These are phyloP conservation scores for Lepidocyrtinus sp. DNA, from an alignment of 2,888 invertebrate genomes.

Conservation along the genomic window DNA sequence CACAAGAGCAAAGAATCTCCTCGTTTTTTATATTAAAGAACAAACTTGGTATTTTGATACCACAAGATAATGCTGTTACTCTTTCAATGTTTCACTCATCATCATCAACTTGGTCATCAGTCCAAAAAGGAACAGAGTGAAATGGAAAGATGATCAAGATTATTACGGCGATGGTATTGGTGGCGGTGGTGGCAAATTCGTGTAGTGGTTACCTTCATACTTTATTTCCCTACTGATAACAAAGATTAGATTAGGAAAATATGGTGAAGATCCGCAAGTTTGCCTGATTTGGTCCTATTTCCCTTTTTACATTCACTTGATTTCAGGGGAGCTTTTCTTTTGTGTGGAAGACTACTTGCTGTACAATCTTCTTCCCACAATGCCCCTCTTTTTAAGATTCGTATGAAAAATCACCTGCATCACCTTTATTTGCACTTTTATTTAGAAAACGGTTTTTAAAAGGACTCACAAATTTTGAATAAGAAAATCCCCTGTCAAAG, in stretches of 20 bases:
- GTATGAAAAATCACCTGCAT: not conserved
- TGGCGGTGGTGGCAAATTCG: not conserved
- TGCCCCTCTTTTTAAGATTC: not conserved
- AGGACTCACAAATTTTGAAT: too few relatives aligned
- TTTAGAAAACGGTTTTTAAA: too few relatives aligned
- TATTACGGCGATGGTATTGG: not conserved
- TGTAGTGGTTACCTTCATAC: not conserved
- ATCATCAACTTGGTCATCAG: not conserved
- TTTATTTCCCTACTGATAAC: not conserved
- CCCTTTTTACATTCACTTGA: slow-evolving; percentile 12
- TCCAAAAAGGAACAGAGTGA: slow-evolving; percentile 1
- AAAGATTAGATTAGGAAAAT: not conserved
- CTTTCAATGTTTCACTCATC: slow-evolving; percentile 9
- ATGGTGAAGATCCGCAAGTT: slow-evolving; percentile 6
- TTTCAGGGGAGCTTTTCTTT: not conserved
- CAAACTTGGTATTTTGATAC: not conserved
- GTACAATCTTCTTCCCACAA: slow-evolving; percentile 10
- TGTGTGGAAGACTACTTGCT: not conserved
- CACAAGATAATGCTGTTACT: not conserved
- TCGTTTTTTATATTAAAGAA: too few relatives aligned
- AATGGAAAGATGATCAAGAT: not conserved
- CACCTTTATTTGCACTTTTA: not conserved
- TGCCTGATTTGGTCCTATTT: slow-evolving; percentile 6
- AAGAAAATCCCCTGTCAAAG: too few relatives aligned
- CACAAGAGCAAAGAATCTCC: not conserved